phyloP scores from a whole-genome alignment of 2,113 vertebrate genomes.

The Cochlearius cochlearius region DNA sequence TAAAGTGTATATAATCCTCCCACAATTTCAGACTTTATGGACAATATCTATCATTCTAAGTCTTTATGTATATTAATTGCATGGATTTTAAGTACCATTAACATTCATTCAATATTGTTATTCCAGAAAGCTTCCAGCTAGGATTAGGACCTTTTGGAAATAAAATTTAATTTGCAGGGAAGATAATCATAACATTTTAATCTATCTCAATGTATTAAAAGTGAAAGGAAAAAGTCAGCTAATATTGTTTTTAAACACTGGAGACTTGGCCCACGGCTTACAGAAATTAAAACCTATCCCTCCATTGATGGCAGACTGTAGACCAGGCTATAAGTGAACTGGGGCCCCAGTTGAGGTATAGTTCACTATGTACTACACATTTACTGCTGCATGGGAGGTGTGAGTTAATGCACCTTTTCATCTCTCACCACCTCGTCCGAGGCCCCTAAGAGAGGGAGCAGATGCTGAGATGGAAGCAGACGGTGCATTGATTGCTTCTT shows the following conservation, averaged over 20 bases:
- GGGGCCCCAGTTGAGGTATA: not conserved
- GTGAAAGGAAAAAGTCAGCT: not conserved
- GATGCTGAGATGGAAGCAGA: not conserved
- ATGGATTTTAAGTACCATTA: conserved; percentile 37
- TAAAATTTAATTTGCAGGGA: conserved; percentile 47
- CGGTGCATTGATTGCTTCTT: not conserved
- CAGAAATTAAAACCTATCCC: not conserved
- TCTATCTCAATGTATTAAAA: conserved; percentile 15
- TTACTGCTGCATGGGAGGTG: not conserved
- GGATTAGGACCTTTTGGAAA: conserved; percentile 48
- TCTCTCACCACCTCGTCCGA: not conserved
- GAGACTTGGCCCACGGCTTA: not conserved
- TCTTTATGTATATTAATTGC: conserved; percentile 49
- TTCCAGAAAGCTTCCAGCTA: conserved; percentile 53
- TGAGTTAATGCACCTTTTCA: not conserved
- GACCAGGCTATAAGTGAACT: not conserved
- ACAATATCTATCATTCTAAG: conserved; percentile 6
- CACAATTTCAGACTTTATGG: conserved; percentile 21
- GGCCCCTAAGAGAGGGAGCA: not conserved
- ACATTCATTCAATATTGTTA: conserved; percentile 24
- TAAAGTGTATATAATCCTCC: not conserved
- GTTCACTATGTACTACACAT: not conserved
- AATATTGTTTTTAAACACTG: not conserved
- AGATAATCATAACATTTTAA: conserved; percentile 14
- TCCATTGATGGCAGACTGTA: not conserved